Conservation (phyloP, 2,113 vertebrate species). For the Casuarius casuarius region DNA sequence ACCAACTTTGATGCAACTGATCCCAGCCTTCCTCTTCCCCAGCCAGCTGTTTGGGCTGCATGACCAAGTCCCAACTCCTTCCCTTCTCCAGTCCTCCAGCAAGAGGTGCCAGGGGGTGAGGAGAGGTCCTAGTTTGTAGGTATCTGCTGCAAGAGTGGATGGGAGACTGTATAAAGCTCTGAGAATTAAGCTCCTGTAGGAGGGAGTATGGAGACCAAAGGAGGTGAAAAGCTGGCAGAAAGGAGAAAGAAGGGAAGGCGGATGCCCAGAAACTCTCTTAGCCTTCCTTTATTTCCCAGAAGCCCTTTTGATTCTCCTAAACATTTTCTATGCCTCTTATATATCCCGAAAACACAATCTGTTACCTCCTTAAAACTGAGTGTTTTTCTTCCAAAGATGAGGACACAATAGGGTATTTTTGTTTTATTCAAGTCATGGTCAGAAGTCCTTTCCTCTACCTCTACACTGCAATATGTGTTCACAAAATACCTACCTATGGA, state of each 20-base stretch:
- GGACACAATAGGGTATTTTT: accelerated
- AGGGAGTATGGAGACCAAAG: not conserved
- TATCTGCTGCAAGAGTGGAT: not conserved
- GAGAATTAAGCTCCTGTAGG: not conserved
- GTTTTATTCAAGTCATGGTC: not conserved
- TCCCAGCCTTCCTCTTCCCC: not conserved
- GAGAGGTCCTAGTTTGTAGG: not conserved
- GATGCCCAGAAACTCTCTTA: accelerated
- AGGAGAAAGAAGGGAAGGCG: not conserved
- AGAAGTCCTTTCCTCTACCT: not conserved
- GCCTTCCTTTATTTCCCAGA: not conserved
- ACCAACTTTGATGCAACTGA: not conserved
- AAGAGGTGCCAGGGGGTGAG: not conserved
- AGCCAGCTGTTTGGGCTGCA: not conserved
- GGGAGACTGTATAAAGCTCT: not conserved
- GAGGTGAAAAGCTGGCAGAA: not conserved
- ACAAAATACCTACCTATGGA: not conserved
- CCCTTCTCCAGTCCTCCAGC: not conserved
- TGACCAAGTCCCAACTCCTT: not conserved
- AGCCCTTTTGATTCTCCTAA: not conserved
- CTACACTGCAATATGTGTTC: not conserved
- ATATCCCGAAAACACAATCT: not conserved
- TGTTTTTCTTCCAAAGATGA: not conserved
- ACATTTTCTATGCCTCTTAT: not conserved
- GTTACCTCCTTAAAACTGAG: not conserved